phyloP scores from a whole-genome alignment of 1,140 invertebrate genomes.

The Bathynomus jamesi region DNA sequence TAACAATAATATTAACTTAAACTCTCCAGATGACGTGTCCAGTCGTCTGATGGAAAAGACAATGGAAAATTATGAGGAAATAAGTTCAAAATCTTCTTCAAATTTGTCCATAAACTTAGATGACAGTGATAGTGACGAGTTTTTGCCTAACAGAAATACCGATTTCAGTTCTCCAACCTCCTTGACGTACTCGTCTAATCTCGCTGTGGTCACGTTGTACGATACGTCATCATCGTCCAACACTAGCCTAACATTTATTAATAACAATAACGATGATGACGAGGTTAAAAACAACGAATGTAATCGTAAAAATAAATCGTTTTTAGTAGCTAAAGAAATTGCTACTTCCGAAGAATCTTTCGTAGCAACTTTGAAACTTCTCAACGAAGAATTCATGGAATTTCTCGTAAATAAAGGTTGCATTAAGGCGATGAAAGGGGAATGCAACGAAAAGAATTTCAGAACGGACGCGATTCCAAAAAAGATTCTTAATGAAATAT shows the following conservation, averaged over 20 bases:
- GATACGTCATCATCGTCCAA: background rate
- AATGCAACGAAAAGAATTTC: slow-evolving; percentile 42
- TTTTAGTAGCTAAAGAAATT: slow-evolving; percentile 58
- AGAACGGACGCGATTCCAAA: slow-evolving; percentile 47
- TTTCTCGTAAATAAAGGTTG: slow-evolving; percentile 46
- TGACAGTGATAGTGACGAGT: background rate
- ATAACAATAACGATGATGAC: background rate
- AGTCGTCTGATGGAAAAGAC: background rate
- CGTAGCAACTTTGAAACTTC: slow-evolving; percentile 58
- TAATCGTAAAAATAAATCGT: slow-evolving; percentile 33
- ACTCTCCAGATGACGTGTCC: background rate
- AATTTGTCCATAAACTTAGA: background rate
- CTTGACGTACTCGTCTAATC: no score
- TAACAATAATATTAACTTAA: background rate
- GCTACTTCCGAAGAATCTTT: slow-evolving; percentile 61
- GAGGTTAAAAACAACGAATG: background rate
- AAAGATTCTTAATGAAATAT: slow-evolving; percentile 52
- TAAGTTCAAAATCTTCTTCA: background rate
- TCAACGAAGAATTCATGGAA: slow-evolving; percentile 58
- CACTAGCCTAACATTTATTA: background rate
- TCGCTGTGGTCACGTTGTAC: no score
- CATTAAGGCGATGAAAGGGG: slow-evolving; percentile 41
- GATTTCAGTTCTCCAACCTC: no score
- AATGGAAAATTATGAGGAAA: background rate
- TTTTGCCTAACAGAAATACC: no score